phyloP scores from a whole-genome alignment of 2,797 vertebrate species.

The Rhinophrynus dorsalis region DNA sequence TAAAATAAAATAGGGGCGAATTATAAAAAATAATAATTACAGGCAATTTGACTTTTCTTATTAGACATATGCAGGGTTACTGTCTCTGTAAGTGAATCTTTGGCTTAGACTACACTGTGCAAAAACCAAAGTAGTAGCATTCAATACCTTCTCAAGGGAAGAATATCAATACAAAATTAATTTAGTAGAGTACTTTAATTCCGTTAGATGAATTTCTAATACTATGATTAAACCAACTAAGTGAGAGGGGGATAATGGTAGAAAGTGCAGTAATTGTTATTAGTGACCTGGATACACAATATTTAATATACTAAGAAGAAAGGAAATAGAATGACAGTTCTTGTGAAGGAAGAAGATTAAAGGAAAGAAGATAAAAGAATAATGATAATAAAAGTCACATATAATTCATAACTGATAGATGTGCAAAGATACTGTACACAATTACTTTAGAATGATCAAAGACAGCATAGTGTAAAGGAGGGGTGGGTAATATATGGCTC shows the following conservation, averaged over 20 bases:
- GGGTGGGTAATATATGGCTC: too few species aligned
- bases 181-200: conserved; percentile 25
- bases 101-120: not conserved
- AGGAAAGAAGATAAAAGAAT: not conserved
- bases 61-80: too few species aligned
- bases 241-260: not conserved
- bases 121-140: conserved; percentile 7
- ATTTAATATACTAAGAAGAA: not conserved
- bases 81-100: too few species aligned
- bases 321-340: not conserved
- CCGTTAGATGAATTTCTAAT: conserved; percentile 23
- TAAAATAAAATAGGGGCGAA: too few species aligned
- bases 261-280: not conserved
- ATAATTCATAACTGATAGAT: too few species aligned
- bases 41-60: too few species aligned
- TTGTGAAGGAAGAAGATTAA: not conserved
- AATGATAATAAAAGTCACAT: not conserved
- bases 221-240: conserved; percentile 6
- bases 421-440: too few species aligned
- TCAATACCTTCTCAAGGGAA: not conserved
- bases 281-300: not conserved
- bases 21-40: too few species aligned
- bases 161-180: conserved; percentile 21
- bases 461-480: too few species aligned
- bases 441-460: too few species aligned